Conservation (phyloP, 2,888 invertebrate genomes). For the Geophilus truncorum region DNA sequence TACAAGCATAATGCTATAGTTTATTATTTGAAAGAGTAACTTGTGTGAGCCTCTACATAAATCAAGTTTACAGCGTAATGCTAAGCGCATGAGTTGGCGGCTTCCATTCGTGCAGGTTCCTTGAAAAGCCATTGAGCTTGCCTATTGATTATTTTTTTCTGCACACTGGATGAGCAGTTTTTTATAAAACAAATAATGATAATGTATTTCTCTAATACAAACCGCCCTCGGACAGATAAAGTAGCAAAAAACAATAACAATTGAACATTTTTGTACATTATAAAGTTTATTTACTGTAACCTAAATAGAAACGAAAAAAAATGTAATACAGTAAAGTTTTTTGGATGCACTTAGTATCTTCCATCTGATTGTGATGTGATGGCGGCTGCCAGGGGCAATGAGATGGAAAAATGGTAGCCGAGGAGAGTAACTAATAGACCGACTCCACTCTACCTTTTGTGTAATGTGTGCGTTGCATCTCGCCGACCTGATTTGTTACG, state of each 20-base stretch:
- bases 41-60: not conserved
- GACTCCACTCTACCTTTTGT: not conserved
- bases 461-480: slow-evolving; percentile 22
- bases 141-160: not conserved
- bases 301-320: too few species aligned
- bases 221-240: too few species aligned
- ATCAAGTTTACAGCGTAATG: slow-evolving; percentile 1
- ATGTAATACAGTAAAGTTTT: not conserved
- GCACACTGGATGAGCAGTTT: not conserved
- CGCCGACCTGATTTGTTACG: slow-evolving; percentile 13
- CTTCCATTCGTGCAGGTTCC: slow-evolving; percentile 1
- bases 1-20: slow-evolving; percentile 10
- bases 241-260: too few species aligned
- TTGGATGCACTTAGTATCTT: not conserved
- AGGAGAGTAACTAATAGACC: slow-evolving; percentile 6
- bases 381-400: slow-evolving; percentile 7
- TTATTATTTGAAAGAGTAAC: slow-evolving; percentile 12
- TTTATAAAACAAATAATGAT: not conserved
- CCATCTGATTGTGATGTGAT: not conserved
- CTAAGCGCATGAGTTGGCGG: slow-evolving; percentile 18
- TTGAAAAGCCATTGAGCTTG: slow-evolving; percentile 18
- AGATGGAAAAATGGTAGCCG: not conserved
- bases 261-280: too few species aligned
- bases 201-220: not conserved
- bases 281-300: too few species aligned